Evolutionary conservation across 2,113 vertebrate genomes (phyloP), one percentile per base, ranked within the genome.

Genomic region (Numenius arquata): DNA sequence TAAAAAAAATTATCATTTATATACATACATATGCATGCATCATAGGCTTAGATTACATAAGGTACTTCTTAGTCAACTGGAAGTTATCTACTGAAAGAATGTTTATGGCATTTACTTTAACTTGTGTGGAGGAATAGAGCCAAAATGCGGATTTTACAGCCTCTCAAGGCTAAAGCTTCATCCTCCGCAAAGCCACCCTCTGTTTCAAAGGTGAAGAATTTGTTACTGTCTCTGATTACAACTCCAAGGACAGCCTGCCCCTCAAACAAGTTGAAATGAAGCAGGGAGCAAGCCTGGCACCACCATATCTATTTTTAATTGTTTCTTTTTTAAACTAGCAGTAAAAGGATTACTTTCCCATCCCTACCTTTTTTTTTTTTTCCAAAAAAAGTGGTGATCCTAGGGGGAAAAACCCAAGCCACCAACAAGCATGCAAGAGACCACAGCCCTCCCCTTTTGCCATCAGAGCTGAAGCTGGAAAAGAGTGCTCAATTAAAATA

Each of bases 201-300:
- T 90, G 85, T 71, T 90, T 85, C 63, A 76, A 85, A 92, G 59
- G 85, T 40, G 38, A 95, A 72, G 92, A 86, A 96, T 91, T 83
- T 90, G 21, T 43, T 59, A 52, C 86, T 36, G 41, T 91, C 79
- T 96, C 45, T 0, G 3, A 8, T 96, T 94, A 62, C 95, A 79
- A 34, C 30, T 93, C 27, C 85, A 93, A 95, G 94, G 96, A 83
- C 96, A 96, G 40, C 4, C 48, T 93, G 79, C 8, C 85, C 66
- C 63, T 95, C 55, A 80, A 89, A 76, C 40, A 61, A 82, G 8
- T 10, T 40, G 22, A 59, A n/a, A 30, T 19, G 14, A 29, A 85
- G 36, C 2, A 2, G 3, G 6, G 18, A 90, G 20, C 0, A 2
- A 62, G 41, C 5, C 22, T 41, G 38, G 22, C 38, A 55, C 7